Base-by-base conservation (phyloP, 2,888 invertebrate genomes). In the Lochmaea crataegi region DNA sequence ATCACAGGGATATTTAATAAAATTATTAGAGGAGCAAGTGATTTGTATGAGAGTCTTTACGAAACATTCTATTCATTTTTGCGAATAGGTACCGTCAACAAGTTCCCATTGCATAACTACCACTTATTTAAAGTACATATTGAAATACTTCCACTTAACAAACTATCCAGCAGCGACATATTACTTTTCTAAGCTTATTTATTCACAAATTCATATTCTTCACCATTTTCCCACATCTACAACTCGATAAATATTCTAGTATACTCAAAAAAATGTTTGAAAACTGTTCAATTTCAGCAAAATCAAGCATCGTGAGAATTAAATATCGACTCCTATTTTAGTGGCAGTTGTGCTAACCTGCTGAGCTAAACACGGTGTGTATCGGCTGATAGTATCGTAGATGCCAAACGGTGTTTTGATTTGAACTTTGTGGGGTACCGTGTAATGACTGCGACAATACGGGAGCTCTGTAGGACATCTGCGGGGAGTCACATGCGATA, bases 361-460 rank as follows among this genome's bases (percentile, higher is more conserved):
- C 80, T 80, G 79, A 61, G 79, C 71, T 70, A 69, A 75, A 77
- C 77, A 77, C 72, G 60, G 69, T 73, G 64, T 68, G 61, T 61
- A 72, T 74, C 75, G 75, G 76, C 76, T 75, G 78, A 80, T 80
- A 73, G 72, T 57, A 76, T 75, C 72, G 74, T 75, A 77, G 78
- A 79, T 79, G 78, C 75, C 61, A 67, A 70, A 63, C 76, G 68
- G 65, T 80, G 79, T 80, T 80, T 76, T 80, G 80, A 80, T 79
- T 73, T 65, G 75, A 73, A 65, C 79, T 66, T 73, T 75, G 78
- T 77, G 79, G 76, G 79, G 76, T 76, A 69, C 68, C 77, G 77
- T 80, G 79, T 80, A 80, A 80, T 80, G 77, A 74, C 74, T 74
- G 76, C 77, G 79, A 80, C 80, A 80, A 80, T 79, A 74, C 71